A percentile compares a stretch with the other conserved stretches of the same genome.
phyloP scores from a whole-genome alignment of 2,888 invertebrate species.

The Urechis unicinctus region DNA sequence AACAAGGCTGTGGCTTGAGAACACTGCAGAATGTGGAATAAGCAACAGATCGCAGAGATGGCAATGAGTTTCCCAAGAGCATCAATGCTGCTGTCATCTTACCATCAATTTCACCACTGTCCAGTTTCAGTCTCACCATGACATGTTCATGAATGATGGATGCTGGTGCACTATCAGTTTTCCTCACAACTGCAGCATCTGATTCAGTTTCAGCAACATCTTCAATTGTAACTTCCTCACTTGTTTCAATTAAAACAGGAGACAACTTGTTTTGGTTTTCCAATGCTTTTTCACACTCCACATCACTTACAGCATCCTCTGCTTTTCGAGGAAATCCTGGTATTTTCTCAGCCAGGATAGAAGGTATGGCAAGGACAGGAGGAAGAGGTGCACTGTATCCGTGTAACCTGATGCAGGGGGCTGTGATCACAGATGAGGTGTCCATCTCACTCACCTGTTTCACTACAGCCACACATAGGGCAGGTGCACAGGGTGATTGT shows the following conservation, averaged over 20 bases:
- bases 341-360: conserved; percentile 3
- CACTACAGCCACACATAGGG: background rate
- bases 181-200: background rate
- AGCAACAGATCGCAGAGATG: conserved; percentile 30
- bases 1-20: conserved; percentile 89
- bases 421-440: background rate
- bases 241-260: background rate
- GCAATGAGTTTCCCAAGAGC: conserved; percentile 18
- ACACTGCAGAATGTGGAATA: conserved; percentile 78
- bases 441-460: background rate
- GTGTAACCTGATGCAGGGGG: background rate
- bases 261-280: background rate
- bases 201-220: background rate
- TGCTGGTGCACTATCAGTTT: background rate
- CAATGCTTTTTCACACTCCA: background rate
- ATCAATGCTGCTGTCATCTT: background rate
- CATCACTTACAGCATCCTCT: background rate
- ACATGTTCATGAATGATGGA: background rate
- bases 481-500: background rate
- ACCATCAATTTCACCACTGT: background rate
- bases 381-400: background rate
- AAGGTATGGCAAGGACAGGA: conserved; percentile 1
- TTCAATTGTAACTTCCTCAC: background rate
- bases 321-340: conserved; percentile 3
- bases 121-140: background rate